Percentiles rank a stretch among this genome's conserved stretches.
These are phyloP conservation scores for Acridotheres tristis DNA, from an alignment of 2,797 vertebrate genomes.

Conservation along the genomic window DNA sequence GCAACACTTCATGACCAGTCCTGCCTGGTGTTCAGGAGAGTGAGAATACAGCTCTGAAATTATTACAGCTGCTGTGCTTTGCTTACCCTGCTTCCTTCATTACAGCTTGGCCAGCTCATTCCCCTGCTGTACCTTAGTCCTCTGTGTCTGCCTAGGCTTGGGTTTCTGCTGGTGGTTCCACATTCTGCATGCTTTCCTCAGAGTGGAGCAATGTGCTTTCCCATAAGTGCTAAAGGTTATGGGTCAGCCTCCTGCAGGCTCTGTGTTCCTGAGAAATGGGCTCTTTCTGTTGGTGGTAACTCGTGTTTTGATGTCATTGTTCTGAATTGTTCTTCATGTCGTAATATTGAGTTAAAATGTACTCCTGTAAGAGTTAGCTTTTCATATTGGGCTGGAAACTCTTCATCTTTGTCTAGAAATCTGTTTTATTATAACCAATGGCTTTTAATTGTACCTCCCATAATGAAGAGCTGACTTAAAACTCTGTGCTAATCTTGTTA, in stretches of 20 bases:
- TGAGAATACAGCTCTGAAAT: constrained; percentile 49
- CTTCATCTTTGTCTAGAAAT: constrained; percentile 72
- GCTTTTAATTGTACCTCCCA: constrained; percentile 80
- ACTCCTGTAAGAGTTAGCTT: constrained; percentile 74
- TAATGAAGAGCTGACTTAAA: constrained; percentile 82
- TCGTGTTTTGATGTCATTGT: constrained; percentile 65
- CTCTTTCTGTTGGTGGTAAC: constrained; percentile 59
- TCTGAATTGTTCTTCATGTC: constrained; percentile 66
- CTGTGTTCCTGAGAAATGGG: constrained; percentile 53
- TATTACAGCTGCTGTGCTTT: constrained; percentile 72
- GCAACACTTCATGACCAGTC: constrained; percentile 42
- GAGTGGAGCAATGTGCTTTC: constrained; percentile 62
- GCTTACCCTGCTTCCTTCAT: constrained; percentile 79
- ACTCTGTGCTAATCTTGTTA: constrained; percentile 81
- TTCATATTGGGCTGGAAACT: constrained; percentile 77
- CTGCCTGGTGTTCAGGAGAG: constrained; percentile 46
- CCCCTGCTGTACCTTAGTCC: constrained; percentile 61
- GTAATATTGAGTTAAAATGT: constrained; percentile 70
- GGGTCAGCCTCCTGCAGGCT: constrained; percentile 53
- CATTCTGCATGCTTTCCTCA: constrained; percentile 75
- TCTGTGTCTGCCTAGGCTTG: constrained; percentile 17
- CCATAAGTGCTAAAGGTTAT: constrained; percentile 55
- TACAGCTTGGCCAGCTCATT: constrained; percentile 74
- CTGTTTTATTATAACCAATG: constrained; percentile 76
- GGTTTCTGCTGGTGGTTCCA: constrained; percentile 73